phyloP scores from a whole-genome alignment of 2,888 invertebrate species.

The Mystacides longicornis region DNA sequence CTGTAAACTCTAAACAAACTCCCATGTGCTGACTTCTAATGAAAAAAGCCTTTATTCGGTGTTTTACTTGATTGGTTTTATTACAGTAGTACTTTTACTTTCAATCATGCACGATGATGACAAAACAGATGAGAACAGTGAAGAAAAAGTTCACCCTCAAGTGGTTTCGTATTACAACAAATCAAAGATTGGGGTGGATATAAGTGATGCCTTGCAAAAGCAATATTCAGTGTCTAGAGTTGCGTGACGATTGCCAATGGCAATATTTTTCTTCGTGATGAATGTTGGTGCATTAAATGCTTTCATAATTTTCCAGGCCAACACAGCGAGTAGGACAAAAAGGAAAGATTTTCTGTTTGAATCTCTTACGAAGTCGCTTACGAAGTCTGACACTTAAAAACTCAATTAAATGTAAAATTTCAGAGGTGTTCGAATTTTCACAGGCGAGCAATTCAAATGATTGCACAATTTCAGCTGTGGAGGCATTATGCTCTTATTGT shows the following conservation, averaged over 20 bases:
- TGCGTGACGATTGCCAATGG: background rate
- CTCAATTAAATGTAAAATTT: background rate
- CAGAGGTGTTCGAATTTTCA: background rate
- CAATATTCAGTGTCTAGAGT: background rate
- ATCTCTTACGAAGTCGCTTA: too few species aligned
- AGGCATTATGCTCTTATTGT: too few species aligned
- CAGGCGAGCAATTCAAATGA: too few species aligned
- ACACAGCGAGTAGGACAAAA: background rate
- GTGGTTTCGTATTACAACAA: background rate
- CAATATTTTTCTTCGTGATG: background rate
- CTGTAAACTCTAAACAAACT: too few species aligned
- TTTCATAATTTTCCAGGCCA: background rate
- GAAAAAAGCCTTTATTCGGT: too few species aligned
- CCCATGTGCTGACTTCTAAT: too few species aligned
- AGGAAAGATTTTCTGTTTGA: background rate
- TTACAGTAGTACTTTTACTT: too few species aligned
- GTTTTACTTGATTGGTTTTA: too few species aligned
- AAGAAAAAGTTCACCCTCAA: background rate
- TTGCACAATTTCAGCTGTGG: too few species aligned
- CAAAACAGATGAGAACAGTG: background rate
- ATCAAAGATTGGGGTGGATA: background rate
- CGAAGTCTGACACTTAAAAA: too few species aligned
- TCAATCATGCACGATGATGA: background rate
- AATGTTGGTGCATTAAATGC: background rate
- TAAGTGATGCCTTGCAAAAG: background rate